phyloP scores from a whole-genome alignment of 1,140 invertebrate species.

The Vollenhovia emeryi region DNA sequence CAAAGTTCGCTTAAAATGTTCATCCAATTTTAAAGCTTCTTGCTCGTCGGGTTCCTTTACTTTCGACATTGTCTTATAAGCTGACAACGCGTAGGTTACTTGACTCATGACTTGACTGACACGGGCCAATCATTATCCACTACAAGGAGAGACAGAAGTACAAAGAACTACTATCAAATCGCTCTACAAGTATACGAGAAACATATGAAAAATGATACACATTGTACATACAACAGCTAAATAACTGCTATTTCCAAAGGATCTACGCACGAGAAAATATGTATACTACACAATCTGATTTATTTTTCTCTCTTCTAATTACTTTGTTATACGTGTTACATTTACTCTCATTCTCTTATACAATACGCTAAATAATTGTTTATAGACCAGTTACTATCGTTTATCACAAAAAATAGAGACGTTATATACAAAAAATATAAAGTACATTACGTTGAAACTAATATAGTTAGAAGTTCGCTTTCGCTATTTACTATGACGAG shows the following conservation, averaged over 20 bases:
- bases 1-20: constrained; percentile 80
- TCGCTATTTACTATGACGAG: background rate
- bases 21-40: constrained; percentile 77
- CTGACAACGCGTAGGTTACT: background rate
- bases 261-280: background rate
- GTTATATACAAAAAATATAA: background rate
- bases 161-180: background rate
- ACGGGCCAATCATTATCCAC: background rate
- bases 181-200: too few species aligned
- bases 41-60: constrained; percentile 69
- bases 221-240: background rate
- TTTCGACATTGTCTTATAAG: constrained; percentile 60
- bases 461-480: background rate
- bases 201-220: background rate
- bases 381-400: background rate
- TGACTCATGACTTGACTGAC: background rate
- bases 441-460: background rate
- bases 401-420: constrained; percentile 20
- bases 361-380: background rate
- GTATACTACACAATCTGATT: background rate
- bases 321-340: constrained; percentile 5
- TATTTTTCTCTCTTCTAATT: constrained; percentile 5
- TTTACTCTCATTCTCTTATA: constrained; percentile 2
- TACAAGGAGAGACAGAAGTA: background rate
- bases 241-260: background rate